phyloP scores from a whole-genome alignment of 2,888 invertebrate genomes.

The Caradrina clavipalpis region DNA sequence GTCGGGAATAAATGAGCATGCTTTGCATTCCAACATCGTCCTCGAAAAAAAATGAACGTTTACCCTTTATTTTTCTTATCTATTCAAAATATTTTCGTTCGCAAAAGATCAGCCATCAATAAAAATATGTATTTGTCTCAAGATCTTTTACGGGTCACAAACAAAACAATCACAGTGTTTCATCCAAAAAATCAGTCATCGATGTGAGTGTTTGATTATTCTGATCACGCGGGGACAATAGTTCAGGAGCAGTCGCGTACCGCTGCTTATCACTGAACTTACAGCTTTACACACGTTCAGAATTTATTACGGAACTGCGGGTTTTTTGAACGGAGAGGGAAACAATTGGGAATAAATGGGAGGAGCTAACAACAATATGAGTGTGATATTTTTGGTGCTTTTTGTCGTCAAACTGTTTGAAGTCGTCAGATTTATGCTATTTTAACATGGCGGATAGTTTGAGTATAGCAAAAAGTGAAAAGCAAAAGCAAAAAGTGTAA shows the following conservation, averaged over 20 bases:
- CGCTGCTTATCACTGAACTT: conserved; percentile 43
- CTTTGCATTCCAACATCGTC: not conserved
- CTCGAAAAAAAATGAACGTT: not conserved
- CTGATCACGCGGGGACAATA: conserved; percentile 43
- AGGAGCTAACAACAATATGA: not conserved
- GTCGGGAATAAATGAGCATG: not conserved
- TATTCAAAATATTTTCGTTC: not conserved
- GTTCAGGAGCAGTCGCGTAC: conserved; percentile 41
- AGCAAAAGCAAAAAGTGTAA: too few relatives aligned
- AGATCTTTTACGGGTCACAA: conserved; percentile 12
- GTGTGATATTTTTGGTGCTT: not conserved
- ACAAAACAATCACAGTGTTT: conserved; percentile 33
- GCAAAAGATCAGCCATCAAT: not conserved
- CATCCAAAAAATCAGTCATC: conserved; percentile 39
- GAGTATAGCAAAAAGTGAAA: too few relatives aligned
- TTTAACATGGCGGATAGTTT: too few relatives aligned
- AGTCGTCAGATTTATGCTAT: too few relatives aligned
- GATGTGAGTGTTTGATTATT: conserved; percentile 33
- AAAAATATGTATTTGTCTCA: conserved; percentile 4
- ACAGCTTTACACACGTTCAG: conserved; percentile 47
- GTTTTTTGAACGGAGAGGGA: conserved; percentile 28
- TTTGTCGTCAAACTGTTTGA: not conserved
- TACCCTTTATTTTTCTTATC: not conserved
- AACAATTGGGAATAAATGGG: conserved; percentile 22
- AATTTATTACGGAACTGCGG: conserved; percentile 48